Evolutionary conservation across 2,113 vertebrate genomes (phyloP).

Genomic region (Agelaius phoeniceus): DNA sequence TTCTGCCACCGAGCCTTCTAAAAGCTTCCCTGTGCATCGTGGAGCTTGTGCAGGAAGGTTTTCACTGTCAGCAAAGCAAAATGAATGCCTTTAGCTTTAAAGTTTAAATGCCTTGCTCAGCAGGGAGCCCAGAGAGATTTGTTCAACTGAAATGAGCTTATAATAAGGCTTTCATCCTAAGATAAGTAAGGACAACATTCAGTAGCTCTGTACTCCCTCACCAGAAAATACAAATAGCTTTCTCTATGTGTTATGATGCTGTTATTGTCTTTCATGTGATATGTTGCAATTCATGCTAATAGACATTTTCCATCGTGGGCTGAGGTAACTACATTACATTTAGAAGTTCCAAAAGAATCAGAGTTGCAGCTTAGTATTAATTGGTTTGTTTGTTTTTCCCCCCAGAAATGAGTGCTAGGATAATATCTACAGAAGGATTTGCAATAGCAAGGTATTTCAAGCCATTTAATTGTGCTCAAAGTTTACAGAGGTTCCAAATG

Average conservation of each 20-base stretch:
- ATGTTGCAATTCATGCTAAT: conserved; percentile 44
- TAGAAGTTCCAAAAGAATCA: not conserved
- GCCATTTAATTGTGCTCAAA: not conserved
- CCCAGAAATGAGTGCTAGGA: not conserved
- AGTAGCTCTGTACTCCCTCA: conserved; percentile 42
- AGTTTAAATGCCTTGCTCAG: conserved; percentile 76
- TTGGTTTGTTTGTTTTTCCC: not conserved
- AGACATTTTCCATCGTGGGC: not conserved
- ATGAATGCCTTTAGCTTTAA: conserved; percentile 73
- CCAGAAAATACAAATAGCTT: conserved; percentile 69
- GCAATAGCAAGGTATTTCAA: not conserved
- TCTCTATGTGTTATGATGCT: conserved; percentile 29
- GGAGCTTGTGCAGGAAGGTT: conserved; percentile 30
- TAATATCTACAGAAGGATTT: not conserved
- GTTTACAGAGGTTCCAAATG: not conserved
- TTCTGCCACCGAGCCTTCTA: conserved; percentile 36
- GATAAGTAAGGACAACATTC: conserved; percentile 73
- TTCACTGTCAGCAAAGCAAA: conserved; percentile 60
- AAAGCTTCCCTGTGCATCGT: conserved; percentile 40
- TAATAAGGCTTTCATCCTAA: conserved; percentile 77
- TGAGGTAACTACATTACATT: not conserved
- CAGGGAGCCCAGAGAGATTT: conserved; percentile 73
- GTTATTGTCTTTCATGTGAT: not conserved
- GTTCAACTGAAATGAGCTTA: conserved; percentile 78
- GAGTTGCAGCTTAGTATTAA: not conserved